phyloP scores from a whole-genome alignment of 2,113 vertebrate genomes.

The Panthera uncia region DNA sequence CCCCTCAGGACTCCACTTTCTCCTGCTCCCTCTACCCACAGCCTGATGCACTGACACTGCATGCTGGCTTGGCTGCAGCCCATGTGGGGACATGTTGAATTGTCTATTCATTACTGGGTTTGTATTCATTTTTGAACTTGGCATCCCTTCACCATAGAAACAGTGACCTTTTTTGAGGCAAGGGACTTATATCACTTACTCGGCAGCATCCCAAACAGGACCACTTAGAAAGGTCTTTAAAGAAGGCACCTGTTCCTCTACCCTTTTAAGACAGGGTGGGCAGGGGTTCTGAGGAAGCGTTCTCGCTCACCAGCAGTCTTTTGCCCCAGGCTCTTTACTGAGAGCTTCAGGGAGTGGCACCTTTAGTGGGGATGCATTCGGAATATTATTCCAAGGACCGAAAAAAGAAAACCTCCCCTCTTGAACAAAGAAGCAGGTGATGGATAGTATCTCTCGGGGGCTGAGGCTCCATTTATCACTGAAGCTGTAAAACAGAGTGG shows the following conservation, averaged over 20 bases:
- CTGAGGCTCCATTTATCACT: not conserved
- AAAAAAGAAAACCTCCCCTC: not conserved
- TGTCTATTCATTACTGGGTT: not conserved
- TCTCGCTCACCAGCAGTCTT: not conserved
- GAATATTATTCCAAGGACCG: not conserved
- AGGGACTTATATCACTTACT: not conserved
- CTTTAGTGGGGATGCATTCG: not conserved
- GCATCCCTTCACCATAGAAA: not conserved
- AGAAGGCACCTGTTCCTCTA: not conserved
- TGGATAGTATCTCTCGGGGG: fast-evolving
- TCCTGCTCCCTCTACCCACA: not conserved
- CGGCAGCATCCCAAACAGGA: not conserved
- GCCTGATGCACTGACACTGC: not conserved
- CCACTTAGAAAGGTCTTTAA: not conserved
- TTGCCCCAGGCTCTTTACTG: not conserved
- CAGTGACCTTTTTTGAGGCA: not conserved
- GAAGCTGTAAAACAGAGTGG: not conserved
- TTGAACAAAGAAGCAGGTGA: not conserved
- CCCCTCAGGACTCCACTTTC: not conserved
- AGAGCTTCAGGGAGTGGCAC: not conserved
- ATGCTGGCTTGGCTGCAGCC: not conserved
- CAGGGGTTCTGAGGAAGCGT: no score
- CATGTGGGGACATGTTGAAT: not conserved
- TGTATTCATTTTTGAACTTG: not conserved
- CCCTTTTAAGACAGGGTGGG: not conserved